Evolutionary conservation across 2,797 vertebrate species (phyloP), one percentile per base, ranked within the genome.

Genomic region (Monodelphis domestica): DNA sequence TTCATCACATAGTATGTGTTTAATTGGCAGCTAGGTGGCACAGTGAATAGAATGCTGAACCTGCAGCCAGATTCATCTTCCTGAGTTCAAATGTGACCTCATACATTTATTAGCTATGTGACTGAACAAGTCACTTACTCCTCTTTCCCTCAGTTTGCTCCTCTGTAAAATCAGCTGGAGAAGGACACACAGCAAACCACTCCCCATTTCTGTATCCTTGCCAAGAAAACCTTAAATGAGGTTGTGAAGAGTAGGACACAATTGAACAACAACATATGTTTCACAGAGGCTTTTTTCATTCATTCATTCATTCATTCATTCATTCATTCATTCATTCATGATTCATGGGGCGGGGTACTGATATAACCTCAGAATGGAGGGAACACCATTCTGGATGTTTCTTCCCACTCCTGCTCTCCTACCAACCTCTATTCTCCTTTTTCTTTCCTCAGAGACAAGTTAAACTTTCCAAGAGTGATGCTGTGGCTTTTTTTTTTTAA

Each of bases 401-500:
- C 78, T 15, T 52, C 30, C 1, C 52, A 17, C 12, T 54, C 87
- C 52, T 53, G 33, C 78, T 88, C 1, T 56, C 28, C 55, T 38
- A 90, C 38, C 4, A 45, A 78, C n/a, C n/a, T 38, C 63, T 78
- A 6, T 78, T 78, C 91, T 50, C 26, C 15, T 51, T 90, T 78
- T 94, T 70, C 54, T 90, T 91, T 96, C n/a, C 91, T 97, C 87
- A 59, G 93, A 97, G 88, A 88, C 90, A 89, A 38, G 90, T n/a
- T 94, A 94, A 96, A 95, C 96, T 96, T 94, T 93, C 55, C 45
- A 90, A 97, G 96, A 12, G 38, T 11, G 93, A 70, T 55, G 96
- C 95, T 28, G 54, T 87, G 93, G 97, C 97, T 96, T 98, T 98
- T 95, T 88, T 33, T 33, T n/a, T 14, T 30, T 88, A n/a, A n/a